Base-by-base conservation (phyloP, 2,113 vertebrate species). In the Propithecus coquereli region DNA sequence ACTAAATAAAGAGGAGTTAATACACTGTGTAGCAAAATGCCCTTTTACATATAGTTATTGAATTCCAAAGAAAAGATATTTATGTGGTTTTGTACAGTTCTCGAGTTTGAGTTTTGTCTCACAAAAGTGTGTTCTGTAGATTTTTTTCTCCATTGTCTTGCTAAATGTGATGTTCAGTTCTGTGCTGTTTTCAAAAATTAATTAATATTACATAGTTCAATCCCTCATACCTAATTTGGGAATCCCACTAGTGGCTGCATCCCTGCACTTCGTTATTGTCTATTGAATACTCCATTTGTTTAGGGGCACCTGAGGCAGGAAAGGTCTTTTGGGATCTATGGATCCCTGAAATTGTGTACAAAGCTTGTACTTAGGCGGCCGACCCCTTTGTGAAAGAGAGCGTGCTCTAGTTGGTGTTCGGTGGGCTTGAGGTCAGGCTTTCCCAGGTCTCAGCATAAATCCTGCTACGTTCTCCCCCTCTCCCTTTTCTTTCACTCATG, bases 1-100 rank as follows among this genome's bases (percentile, higher is more conserved):
- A 85, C 95, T 90, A 94, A 93, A 74, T 91, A 82, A 47, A 96
- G 71, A 94, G 63, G 70, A 96, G 70, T 96, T 97, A 84, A 94
- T 79, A 50, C 22, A 61, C 50, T 90, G 27, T 86, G 20, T 54
- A 90, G 84, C 80, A 91, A 95, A 97, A 97, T 50, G 92, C 79
- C 50, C 32, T 91, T 83, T 96, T 87, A 95, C 45, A 32, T 65
- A 76, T 71, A 87, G 74, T 84, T 83, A 65, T 40, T 92, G 85
- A 90, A 61, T 90, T 77, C 76, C 61, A 92, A 96, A 73, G 76
- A 94, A 95, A 96, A 86, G 74, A 71, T 79, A 84, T 76, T 95
- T 88, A 71, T 68, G 81, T 92, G 66, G 63, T 81, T 81, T 92
- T 94, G 82, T 70, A 47, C 13, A 25, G 63, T 71, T 81, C 71